Conservation (phyloP, 2,888 invertebrate species). For the Proisotoma minuta region DNA sequence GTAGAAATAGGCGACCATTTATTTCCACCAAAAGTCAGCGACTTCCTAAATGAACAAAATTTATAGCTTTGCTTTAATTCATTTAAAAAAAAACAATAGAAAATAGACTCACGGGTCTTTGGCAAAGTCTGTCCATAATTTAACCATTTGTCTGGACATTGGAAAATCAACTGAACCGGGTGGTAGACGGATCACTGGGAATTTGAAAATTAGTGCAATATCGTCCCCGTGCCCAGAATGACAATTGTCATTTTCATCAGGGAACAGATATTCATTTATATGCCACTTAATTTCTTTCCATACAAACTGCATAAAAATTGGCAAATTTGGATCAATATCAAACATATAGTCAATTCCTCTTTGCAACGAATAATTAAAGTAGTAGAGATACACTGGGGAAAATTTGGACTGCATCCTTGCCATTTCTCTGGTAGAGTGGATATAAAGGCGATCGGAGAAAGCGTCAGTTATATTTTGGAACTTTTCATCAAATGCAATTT, state of each 20-base stretch:
- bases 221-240: slow-evolving; percentile 52
- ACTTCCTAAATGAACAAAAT: slow-evolving; percentile 4
- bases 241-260: neutral
- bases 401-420: slow-evolving; percentile 31
- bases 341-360: slow-evolving; percentile 30
- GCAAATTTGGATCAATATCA: slow-evolving; percentile 20
- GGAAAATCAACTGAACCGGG: slow-evolving; percentile 27
- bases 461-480: slow-evolving; percentile 36
- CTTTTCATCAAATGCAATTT: slow-evolving; percentile 11
- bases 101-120: slow-evolving; percentile 27
- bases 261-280: slow-evolving; percentile 16
- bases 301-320: slow-evolving; percentile 21
- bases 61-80: neutral
- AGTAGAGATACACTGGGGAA: slow-evolving; percentile 36
- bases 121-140: slow-evolving; percentile 35
- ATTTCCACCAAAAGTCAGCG: slow-evolving; percentile 15
- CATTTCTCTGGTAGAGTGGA: slow-evolving; percentile 34
- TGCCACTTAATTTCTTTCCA: slow-evolving; percentile 22
- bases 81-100: neutral
- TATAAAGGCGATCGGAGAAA: slow-evolving; percentile 42
- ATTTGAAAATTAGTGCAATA: slow-evolving; percentile 55
- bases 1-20: slow-evolving; percentile 19
- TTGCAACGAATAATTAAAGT: slow-evolving; percentile 33
- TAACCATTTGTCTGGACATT: slow-evolving; percentile 32
- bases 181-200: slow-evolving; percentile 49